These are phyloP conservation scores for Dinothrombium tinctorium DNA, from an alignment of 1,140 invertebrate species.

Conservation along the genomic window DNA sequence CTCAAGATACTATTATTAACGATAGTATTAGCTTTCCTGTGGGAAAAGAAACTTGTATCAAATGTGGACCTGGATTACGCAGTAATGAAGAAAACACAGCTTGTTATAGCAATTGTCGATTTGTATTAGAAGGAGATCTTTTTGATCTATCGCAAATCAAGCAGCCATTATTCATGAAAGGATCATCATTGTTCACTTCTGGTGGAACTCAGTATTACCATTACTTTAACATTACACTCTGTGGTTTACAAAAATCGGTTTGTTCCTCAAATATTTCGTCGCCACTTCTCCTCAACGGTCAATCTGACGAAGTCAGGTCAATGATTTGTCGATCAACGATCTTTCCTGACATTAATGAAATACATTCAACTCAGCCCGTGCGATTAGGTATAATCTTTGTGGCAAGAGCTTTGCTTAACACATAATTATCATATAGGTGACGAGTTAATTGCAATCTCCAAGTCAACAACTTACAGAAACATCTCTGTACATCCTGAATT, in stretches of 20 bases:
- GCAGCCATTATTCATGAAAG: constrained; percentile 1
- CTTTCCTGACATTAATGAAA: constrained; percentile 19
- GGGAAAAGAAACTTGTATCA: constrained; percentile 25
- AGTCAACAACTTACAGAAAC: background rate
- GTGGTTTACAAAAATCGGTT: constrained; percentile 21
- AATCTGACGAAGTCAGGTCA: constrained; percentile 11
- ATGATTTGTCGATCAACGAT: constrained; percentile 28
- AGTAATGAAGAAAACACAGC: constrained; percentile 20
- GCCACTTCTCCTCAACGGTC: background rate
- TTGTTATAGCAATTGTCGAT: constrained; percentile 22
- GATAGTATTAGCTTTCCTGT: constrained; percentile 20
- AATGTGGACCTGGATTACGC: constrained; percentile 27
- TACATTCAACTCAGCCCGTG: constrained; percentile 28
- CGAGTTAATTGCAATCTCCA: constrained; percentile 17
- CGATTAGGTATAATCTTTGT: constrained; percentile 14
- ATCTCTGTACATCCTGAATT: constrained; percentile 10
- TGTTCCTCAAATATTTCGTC: constrained; percentile 25
- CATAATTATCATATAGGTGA: constrained; percentile 21
- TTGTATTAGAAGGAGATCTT: constrained; percentile 18
- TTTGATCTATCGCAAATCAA: constrained; percentile 23
- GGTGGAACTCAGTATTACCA: constrained; percentile 33
- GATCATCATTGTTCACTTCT: constrained; percentile 25
- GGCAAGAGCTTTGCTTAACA: background rate
- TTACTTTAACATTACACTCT: constrained; percentile 32
- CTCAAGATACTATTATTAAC: constrained; percentile 25